Conservation (phyloP, 2,797 vertebrate genomes). For the Macroramphosus scolopax region DNA sequence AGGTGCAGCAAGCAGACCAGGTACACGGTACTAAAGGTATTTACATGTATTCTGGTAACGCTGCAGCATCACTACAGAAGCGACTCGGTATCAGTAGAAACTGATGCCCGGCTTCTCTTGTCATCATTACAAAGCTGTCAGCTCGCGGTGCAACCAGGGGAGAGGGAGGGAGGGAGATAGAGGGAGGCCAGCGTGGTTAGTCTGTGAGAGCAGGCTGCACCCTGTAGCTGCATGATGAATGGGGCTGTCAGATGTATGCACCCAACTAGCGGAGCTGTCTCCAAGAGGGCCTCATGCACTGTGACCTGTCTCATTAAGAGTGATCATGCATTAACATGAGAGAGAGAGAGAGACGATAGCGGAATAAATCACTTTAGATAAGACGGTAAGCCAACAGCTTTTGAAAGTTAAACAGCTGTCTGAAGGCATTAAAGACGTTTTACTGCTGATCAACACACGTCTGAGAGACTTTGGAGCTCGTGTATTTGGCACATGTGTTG, state of each 20-base stretch:
- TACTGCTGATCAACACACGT: neutral
- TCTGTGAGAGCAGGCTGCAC: slow-evolving; percentile 37
- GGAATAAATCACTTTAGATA: slow-evolving; percentile 25
- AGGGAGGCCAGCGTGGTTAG: slow-evolving; percentile 12
- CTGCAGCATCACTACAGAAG: slow-evolving; percentile 22
- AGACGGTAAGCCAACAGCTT: slow-evolving; percentile 7
- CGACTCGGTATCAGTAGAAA: neutral
- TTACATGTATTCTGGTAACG: no score
- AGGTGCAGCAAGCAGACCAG: neutral
- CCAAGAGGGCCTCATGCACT: slow-evolving; percentile 15
- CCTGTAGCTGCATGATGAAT: slow-evolving; percentile 65
- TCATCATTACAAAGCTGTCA: slow-evolving; percentile 49
- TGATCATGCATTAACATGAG: slow-evolving; percentile 49
- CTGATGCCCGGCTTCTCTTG: slow-evolving; percentile 16
- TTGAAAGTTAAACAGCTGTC: neutral
- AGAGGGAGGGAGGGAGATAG: no score
- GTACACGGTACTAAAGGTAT: slow-evolving; percentile 1
- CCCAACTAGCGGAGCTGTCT: slow-evolving; percentile 42
- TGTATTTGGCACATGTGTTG: neutral
- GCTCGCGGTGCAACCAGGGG: slow-evolving; percentile 6
- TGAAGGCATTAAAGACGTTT: slow-evolving; percentile 5
- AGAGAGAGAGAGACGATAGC: slow-evolving; percentile 1
- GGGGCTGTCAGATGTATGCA: slow-evolving; percentile 64
- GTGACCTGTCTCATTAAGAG: slow-evolving; percentile 66
- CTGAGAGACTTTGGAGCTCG: neutral